phyloP scores from a whole-genome alignment of 2,797 vertebrate species.

The Ctenochaetus hawaiiensis region DNA sequence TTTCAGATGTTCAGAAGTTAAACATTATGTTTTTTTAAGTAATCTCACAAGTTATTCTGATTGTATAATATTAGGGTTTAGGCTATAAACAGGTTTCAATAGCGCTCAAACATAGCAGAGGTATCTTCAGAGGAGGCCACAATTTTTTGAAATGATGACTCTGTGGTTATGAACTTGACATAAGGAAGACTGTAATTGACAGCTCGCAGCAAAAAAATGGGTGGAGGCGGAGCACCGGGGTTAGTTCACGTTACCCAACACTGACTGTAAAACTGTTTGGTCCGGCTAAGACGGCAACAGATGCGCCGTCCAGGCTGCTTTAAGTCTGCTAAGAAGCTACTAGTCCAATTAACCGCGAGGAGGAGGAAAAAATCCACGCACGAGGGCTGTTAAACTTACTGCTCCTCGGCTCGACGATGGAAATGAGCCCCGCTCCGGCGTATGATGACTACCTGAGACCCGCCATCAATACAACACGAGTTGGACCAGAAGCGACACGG shows the following conservation, averaged over 20 bases:
- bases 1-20: not conserved
- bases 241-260: conserved; percentile 29
- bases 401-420: conserved; percentile 50
- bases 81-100: not conserved
- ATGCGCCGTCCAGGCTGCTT: conserved; percentile 51
- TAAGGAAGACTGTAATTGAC: conserved; percentile 41
- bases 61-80: not conserved
- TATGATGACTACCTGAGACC: conserved; percentile 30
- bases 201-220: conserved; percentile 26
- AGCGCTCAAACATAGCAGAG: not conserved
- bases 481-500: conserved; percentile 40
- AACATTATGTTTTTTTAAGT: not conserved
- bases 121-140: not conserved
- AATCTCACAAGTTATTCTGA: not conserved
- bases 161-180: not conserved
- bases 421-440: conserved; percentile 38
- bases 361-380: conserved; percentile 50
- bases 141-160: not conserved
- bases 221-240: conserved; percentile 81
- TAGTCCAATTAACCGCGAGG: conserved; percentile 76
- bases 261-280: conserved; percentile 6
- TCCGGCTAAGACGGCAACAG: conserved; percentile 40
- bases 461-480: conserved; percentile 45
- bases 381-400: not conserved
- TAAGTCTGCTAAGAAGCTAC: conserved; percentile 75